Base-by-base conservation (phyloP, 2,888 invertebrate species). In the Ichneumoninae sp. region DNA sequence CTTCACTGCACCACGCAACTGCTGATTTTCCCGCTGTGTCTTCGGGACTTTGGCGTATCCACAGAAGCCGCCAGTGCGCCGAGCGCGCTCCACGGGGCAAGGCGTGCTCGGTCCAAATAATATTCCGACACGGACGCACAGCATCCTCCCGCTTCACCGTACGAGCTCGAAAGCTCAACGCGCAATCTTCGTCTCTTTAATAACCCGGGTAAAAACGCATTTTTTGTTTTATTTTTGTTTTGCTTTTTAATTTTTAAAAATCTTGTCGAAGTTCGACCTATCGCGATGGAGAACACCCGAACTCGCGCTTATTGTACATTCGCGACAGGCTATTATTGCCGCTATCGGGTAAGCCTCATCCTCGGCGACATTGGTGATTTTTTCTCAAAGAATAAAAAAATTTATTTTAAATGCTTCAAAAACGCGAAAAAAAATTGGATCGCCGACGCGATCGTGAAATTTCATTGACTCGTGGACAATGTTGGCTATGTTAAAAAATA, bases 1-100 rank as follows among this genome's bases (percentile, higher is more conserved):
- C 40, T 69, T 57, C 57, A 30, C 16, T 22, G 63, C 57, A 71
- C 71, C 50, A 69, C 83, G 81, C 83, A 83, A 69, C 40, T 81
- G 83, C 73, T 76, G 36, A 57, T 81, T 83, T 83, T 83, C 83
- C 83, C 83, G 83, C 83, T 83, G 81, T 77, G 68, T 76, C 68
- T 66, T 52, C 40, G 50, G 71, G 50, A 13, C 50, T 77, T 44
- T 60, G 68, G 69, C 60, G 50, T 22, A 60, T 76, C 73, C 22
- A 19, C 68, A 77, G 70, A 81, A 81, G 66, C 73, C 85, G 79
- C 83, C 86, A 90, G 90, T 89, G 86, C 89, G 90, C 87, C 89
- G 88, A 85, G 89, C 89, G 89, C 89, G 88, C 89, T 89, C 86
- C 83, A 84, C 87, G 87, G 85, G 86, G 70, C 77, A 78, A 86